Conservation (phyloP, 2,888 invertebrate species). For the Trypoxylon attenuatum region DNA sequence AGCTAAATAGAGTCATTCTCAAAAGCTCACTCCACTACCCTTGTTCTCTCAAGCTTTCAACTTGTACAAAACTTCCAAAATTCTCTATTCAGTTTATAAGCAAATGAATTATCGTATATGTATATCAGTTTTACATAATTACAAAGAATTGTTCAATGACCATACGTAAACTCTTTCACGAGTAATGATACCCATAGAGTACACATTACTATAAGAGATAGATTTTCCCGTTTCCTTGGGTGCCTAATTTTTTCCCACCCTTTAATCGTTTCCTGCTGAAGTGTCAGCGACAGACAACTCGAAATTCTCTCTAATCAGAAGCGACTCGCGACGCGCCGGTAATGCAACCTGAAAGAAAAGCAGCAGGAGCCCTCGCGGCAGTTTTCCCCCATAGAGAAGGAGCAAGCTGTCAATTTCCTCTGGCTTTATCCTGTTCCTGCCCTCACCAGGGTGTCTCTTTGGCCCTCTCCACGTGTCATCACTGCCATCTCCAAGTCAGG, state of each 20-base stretch:
- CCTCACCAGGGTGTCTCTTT: background rate
- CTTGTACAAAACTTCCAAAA: too few relatives aligned
- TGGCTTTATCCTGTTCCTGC: conserved; percentile 42
- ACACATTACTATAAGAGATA: too few relatives aligned
- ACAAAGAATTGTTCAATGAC: too few relatives aligned
- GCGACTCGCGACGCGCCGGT: background rate
- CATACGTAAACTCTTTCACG: too few relatives aligned
- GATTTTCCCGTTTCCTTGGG: background rate
- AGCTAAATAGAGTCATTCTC: too few relatives aligned
- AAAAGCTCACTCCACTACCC: too few relatives aligned
- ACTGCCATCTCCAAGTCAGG: background rate
- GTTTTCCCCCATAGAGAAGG: conserved; percentile 55
- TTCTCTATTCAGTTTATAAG: too few relatives aligned
- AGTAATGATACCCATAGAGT: too few relatives aligned
- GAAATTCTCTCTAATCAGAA: background rate
- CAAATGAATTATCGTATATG: too few relatives aligned
- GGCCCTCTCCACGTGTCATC: background rate
- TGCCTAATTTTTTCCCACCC: background rate
- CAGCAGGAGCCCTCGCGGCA: conserved; percentile 40
- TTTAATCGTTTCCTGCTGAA: background rate
- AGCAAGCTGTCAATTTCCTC: conserved; percentile 61
- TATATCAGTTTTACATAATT: too few relatives aligned
- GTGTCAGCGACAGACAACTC: conserved; percentile 4
- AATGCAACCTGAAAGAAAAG: conserved; percentile 15
- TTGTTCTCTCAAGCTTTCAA: too few relatives aligned